phyloP scores from a whole-genome alignment of 2,797 vertebrate species.

The Cynopterus sphinx region DNA sequence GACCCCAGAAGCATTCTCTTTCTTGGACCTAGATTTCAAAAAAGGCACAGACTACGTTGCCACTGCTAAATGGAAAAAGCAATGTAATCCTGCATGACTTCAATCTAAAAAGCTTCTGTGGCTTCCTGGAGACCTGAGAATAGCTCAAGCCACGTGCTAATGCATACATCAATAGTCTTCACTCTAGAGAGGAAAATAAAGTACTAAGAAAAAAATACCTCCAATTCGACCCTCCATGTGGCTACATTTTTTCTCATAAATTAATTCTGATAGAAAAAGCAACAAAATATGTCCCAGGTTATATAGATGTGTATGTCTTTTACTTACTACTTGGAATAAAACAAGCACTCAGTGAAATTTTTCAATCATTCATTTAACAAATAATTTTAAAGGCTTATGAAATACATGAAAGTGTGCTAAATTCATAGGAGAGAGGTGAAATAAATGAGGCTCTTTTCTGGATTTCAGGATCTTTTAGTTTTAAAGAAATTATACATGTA shows the following conservation, averaged over 20 bases:
- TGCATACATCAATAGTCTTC: neutral
- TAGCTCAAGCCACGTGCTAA: neutral
- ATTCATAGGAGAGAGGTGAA: neutral
- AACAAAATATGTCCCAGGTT: neutral
- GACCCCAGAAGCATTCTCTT: neutral
- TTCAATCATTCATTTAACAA: neutral
- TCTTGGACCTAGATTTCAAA: neutral
- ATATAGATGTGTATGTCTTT: neutral
- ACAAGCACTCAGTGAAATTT: neutral
- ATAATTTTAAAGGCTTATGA: neutral
- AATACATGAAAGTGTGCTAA: neutral
- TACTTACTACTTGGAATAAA: neutral
- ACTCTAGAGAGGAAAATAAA: neutral
- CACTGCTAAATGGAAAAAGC: neutral
- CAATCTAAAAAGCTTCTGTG: neutral
- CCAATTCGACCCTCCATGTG: neutral
- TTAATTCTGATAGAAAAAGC: constrained; percentile 12
- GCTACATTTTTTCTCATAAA: neutral
- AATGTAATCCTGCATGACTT: neutral
- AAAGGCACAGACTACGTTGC: neutral
- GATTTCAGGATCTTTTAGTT: neutral
- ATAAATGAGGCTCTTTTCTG: neutral
- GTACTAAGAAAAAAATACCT: neutral
- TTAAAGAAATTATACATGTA: neutral
- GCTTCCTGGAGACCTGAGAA: neutral